Base-by-base conservation (phyloP, 2,888 invertebrate genomes). In the Diarsia dahlii region DNA sequence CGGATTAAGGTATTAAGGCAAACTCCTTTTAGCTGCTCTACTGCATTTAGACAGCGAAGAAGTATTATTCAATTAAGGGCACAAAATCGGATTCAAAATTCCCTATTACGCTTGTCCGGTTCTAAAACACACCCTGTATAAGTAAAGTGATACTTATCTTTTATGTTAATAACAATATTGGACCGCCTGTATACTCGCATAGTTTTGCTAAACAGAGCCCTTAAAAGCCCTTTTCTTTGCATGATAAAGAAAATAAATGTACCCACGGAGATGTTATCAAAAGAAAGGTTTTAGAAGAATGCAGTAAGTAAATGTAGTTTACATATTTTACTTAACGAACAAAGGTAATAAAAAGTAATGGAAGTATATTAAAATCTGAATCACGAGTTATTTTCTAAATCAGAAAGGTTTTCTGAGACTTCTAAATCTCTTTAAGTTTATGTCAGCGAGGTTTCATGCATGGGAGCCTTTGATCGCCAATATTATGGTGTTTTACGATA, bases 171-270 rank as follows among this genome's bases (percentile, higher is more conserved):
- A 77, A 78, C 69, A 78, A 71, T 71, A 82, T 77, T 54, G 86
- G 69, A 54, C 71, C 62, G 78, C 67, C 73, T 66, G 48, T 74
- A 71, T 52, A 78, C 45, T 69, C 73, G 78, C 73, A 65, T 82
- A 85, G 71, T 71, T 82, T 78, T 66, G 68, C 52, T 63, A 70
- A 82, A 83, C 50, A 73, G 67, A 82, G 46, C 73, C 65, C 58
- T 54, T 68, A 74, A 65, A 62, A 71, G 74, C 71, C 79, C 71
- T 78, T 83, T 71, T n/a, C 46, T 85, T 78, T 78, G 56, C 78
- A 82, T 71, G 71, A 85, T 78, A 83, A 85, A 82, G 86, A 82
- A 83, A 83, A 74, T 71, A 85, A 85, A 85, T 83, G 54, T 74
- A 10, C 48, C 15, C 15, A 45, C 8, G 13, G 15, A 76, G 72